Evolutionary conservation across 2,113 vertebrate genomes (phyloP), one percentile per base, ranked within the genome.

Genomic region (Dipodomys merriami): DNA sequence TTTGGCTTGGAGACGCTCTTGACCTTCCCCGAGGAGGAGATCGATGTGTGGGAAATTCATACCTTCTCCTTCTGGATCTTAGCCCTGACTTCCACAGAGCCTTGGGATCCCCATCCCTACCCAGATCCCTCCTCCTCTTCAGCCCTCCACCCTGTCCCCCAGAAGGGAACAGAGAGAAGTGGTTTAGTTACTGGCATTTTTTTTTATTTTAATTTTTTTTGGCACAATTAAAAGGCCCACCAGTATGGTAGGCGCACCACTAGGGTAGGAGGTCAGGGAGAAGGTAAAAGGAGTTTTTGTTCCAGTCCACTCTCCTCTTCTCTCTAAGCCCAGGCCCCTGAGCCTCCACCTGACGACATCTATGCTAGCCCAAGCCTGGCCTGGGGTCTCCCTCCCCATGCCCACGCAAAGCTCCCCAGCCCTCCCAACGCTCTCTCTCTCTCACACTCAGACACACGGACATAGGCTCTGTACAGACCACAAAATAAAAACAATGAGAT

Each of bases 401-500:
- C 86, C 91, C 72, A 94, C 33, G 74, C 49, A 88, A 94, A 93
- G 30, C 92, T 71, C 89, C 95, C 91, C 79, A 91, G 79, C 78
- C 73, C 81, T 86, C 60, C 90, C 94, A 88, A 57, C 53, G 12
- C 86, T 95, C 96, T 96, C 92, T 96, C 92, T 39, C 39, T 23
- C 86, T 96, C 91, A 91, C 95, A 96, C 95, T 97, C 96, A 96
- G 96, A 97, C 95, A 97, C 97, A 97, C 96, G 94, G 96, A 97
- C 97, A 96, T 91, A 96, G 96, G 96, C 97, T 95, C 96, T 95
- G 91, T 87, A 97, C 96, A 97, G 96, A 97, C 95, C 97, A 95
- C 97, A 97, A 97, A 96, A 97, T 97, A 96, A 97, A 97, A 97
- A 97, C 20, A 79, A 97, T 97, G 97, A 97, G 97, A 97, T 97